Percentiles rank a stretch among this genome's conserved stretches.
Evolutionary conservation across 2,797 vertebrate genomes (phyloP).

Genomic region (Coracias cyanogaster): DNA sequence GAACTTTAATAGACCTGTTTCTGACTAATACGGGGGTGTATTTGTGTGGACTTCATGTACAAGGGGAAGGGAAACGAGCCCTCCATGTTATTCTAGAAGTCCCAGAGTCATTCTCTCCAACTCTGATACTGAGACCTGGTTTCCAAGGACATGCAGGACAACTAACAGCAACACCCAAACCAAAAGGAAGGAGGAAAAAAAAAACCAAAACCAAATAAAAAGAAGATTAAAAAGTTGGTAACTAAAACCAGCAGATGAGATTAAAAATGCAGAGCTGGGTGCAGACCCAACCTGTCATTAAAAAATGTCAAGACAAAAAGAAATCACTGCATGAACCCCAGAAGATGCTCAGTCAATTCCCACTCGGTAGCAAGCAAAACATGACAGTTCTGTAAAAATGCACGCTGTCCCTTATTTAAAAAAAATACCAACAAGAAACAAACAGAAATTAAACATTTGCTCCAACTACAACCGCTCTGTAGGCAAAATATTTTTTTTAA

Average conservation of each 20-base stretch:
- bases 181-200: background rate
- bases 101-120: slow-evolving; percentile 17
- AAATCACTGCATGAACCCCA: slow-evolving; percentile 43
- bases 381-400: slow-evolving; percentile 72
- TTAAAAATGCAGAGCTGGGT: slow-evolving; percentile 53
- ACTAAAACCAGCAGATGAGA: slow-evolving; percentile 52
- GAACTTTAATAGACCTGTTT: slow-evolving; percentile 11
- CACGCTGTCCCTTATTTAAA: slow-evolving; percentile 76
- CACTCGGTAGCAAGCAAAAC: slow-evolving; percentile 52
- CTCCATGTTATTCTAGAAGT: background rate
- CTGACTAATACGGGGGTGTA: background rate
- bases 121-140: slow-evolving; percentile 11
- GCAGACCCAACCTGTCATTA: slow-evolving; percentile 25
- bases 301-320: background rate
- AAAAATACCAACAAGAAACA: slow-evolving; percentile 70
- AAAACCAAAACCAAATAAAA: too few relatives aligned
- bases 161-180: slow-evolving; percentile 49
- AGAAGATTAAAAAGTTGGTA: slow-evolving; percentile 51
- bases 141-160: background rate
- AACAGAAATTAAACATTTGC: slow-evolving; percentile 79
- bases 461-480: slow-evolving; percentile 88
- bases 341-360: background rate
- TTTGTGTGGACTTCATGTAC: background rate
- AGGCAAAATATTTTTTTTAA: slow-evolving; percentile 86
- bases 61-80: background rate